Conservation (phyloP, 2,113 vertebrate genomes). For the Sinosuthora webbiana region DNA sequence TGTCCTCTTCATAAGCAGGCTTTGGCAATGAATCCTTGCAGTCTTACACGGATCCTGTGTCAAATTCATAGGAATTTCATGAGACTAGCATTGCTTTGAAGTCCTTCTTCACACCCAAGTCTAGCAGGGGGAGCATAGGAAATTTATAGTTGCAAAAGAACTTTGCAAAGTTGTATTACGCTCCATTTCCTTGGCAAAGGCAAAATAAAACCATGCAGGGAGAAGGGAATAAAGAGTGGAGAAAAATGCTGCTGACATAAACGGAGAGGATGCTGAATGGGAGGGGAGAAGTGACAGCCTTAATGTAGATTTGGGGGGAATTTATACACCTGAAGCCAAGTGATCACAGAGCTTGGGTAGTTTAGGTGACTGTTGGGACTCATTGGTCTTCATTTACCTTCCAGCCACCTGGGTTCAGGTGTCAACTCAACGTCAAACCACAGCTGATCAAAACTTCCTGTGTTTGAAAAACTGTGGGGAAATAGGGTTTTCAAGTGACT, state of each 20-base stretch:
- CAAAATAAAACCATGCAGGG: background rate
- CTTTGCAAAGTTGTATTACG: fast-evolving
- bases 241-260: background rate
- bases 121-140: background rate
- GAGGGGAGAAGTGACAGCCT: background rate
- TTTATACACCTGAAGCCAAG: background rate
- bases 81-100: background rate
- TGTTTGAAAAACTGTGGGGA: background rate
- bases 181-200: background rate
- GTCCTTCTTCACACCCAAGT: background rate
- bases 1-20: background rate
- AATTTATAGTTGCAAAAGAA: background rate
- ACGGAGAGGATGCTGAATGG: background rate
- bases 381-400: constrained; percentile 1
- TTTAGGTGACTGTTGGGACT: background rate
- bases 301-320: background rate
- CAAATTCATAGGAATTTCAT: fast-evolving
- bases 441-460: background rate
- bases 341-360: background rate
- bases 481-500: background rate
- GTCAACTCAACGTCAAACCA: background rate
- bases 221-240: background rate
- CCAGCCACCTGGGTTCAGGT: background rate
- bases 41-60: background rate
- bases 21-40: background rate